Evolutionary conservation across 2,888 invertebrate genomes (phyloP).

Genomic region (Caenorhabditis wallacei): DNA sequence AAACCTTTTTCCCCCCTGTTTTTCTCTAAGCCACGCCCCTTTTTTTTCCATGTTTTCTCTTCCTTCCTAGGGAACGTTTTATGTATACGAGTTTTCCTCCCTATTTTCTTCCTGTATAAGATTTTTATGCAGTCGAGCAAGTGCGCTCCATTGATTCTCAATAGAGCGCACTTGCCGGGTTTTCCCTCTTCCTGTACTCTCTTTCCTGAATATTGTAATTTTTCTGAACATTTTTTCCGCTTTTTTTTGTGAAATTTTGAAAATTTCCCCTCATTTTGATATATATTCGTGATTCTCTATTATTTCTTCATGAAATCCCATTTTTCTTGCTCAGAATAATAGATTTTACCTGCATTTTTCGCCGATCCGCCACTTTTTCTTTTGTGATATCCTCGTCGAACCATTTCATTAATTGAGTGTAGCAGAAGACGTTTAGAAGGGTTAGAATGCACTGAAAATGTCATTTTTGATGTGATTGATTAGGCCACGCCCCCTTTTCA

Average conservation of each 20-base stretch:
- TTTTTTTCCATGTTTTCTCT: background rate
- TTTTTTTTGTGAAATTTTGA: too few relatives aligned
- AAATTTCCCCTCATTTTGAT: too few relatives aligned
- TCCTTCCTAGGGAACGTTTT: background rate
- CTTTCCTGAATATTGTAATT: too few relatives aligned
- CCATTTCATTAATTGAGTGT: conserved; percentile 69
- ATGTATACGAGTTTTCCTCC: background rate
- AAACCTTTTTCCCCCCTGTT: too few relatives aligned
- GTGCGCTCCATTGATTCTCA: background rate
- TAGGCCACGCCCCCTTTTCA: background rate
- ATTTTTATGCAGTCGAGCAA: background rate
- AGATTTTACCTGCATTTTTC: conserved; percentile 52
- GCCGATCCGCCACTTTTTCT: conserved; percentile 38
- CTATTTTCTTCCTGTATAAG: too few relatives aligned
- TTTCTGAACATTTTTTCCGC: too few relatives aligned
- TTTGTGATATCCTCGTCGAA: conserved; percentile 62
- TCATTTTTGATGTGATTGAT: background rate
- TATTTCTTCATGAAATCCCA: too few relatives aligned
- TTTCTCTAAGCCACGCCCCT: background rate
- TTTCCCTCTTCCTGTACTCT: background rate
- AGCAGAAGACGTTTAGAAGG: conserved; percentile 71
- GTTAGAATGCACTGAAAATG: conserved; percentile 63
- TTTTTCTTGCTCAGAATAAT: background rate
- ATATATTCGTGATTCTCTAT: background rate
- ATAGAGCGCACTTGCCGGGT: too few relatives aligned